A percentile compares a stretch with the other conserved stretches of the same genome.
Conservation (phyloP, 1,140 invertebrate genomes). For the Acromyrmex heyeri region DNA sequence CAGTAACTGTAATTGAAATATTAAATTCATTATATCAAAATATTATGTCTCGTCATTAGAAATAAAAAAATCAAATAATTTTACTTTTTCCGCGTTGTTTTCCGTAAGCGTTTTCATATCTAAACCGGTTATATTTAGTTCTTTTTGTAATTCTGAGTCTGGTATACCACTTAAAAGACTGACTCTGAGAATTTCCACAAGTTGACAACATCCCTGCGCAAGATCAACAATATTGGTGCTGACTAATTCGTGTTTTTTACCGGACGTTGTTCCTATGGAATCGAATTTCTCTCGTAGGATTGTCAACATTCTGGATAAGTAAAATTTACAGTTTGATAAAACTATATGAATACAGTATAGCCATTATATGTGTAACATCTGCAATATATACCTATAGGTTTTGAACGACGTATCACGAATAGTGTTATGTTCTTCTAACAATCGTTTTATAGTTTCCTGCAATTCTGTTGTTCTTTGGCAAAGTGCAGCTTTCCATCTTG, state of each 20-base stretch:
- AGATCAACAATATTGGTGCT: slow-evolving; percentile 86
- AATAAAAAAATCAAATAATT: slow-evolving; percentile 11
- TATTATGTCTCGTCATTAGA: slow-evolving; percentile 14
- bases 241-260: slow-evolving; percentile 79
- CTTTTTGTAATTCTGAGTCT: slow-evolving; percentile 78
- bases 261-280: slow-evolving; percentile 76
- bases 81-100: slow-evolving; percentile 84
- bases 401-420: slow-evolving; percentile 90
- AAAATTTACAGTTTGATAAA: neutral
- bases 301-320: slow-evolving; percentile 79
- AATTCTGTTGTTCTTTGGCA: slow-evolving; percentile 92
- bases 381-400: slow-evolving; percentile 87
- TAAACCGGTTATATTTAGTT: slow-evolving; percentile 81
- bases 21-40: slow-evolving; percentile 17
- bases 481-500: slow-evolving; percentile 93
- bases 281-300: slow-evolving; percentile 85
- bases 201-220: slow-evolving; percentile 84
- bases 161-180: slow-evolving; percentile 85
- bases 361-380: too few species aligned
- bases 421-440: slow-evolving; percentile 92
- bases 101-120: slow-evolving; percentile 85
- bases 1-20: slow-evolving; percentile 74
- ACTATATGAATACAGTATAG: neutral
- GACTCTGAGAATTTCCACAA: slow-evolving; percentile 86
- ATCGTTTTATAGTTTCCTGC: slow-evolving; percentile 91